Percentiles rank a stretch among this genome's conserved stretches.
Evolutionary conservation across 2,888 invertebrate genomes (phyloP).

Genomic region (Platerodrilus igneus): DNA sequence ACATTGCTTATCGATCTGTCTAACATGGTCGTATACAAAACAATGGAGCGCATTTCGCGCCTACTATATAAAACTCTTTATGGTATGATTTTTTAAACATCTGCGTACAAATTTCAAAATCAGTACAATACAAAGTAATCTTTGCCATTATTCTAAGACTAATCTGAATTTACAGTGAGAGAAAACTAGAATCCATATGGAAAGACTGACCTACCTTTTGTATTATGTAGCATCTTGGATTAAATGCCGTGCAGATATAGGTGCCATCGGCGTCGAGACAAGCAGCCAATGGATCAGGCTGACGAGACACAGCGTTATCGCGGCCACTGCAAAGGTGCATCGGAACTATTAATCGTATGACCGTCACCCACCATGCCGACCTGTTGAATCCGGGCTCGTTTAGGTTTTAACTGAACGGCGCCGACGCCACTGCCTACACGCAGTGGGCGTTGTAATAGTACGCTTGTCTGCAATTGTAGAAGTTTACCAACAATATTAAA

Average conservation of each 20-base stretch:
- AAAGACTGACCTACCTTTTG: slow-evolving; percentile 53
- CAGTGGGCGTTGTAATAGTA: slow-evolving; percentile 32
- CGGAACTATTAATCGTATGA: slow-evolving; percentile 37
- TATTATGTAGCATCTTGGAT: slow-evolving; percentile 60
- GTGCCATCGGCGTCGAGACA: slow-evolving; percentile 55
- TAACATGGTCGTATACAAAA: slow-evolving; percentile 27
- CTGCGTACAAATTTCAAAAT: neutral
- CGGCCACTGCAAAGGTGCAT: slow-evolving; percentile 46
- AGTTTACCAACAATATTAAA: too few species aligned
- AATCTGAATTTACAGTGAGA: neutral
- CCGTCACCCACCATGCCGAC: slow-evolving; percentile 48
- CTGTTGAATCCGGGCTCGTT: slow-evolving; percentile 48
- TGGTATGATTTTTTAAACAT: neutral
- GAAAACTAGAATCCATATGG: slow-evolving; percentile 15
- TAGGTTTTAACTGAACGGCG: slow-evolving; percentile 40
- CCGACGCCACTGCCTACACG: slow-evolving; percentile 35
- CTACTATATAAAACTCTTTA: too few species aligned
- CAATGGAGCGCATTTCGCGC: slow-evolving; percentile 17
- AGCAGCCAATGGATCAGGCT: slow-evolving; percentile 45
- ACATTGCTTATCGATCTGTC: slow-evolving; percentile 36
- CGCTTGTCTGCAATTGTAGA: too few species aligned
- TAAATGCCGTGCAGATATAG: slow-evolving; percentile 60
- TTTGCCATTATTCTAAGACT: slow-evolving; percentile 3
- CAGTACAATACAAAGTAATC: neutral
- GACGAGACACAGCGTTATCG: slow-evolving; percentile 33